Evolutionary conservation across 1,140 invertebrate genomes (phyloP), one percentile per base, ranked within the genome.

Genomic region (Euura lappo): DNA sequence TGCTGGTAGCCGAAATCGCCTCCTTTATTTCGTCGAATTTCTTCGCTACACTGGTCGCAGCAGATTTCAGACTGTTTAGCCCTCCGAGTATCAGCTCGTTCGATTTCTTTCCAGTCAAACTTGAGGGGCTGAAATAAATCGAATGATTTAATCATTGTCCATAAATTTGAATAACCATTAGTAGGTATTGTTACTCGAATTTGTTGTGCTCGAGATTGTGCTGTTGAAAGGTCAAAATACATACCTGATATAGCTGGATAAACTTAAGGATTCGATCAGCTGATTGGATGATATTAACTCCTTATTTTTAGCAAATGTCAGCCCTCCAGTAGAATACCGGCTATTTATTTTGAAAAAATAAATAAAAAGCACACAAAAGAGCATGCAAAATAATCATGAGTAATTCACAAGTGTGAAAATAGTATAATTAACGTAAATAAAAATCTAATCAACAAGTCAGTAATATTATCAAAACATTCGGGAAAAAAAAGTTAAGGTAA

Each of bases 1-100:
- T 96, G n/a, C 92, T 93, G 71, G 93, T 95, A 0, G 93, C 93
- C 4, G 94, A 95, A 75, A 98, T 96, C 8, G 95, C 95, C 83
- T 96, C 96, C 84, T 97, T 97, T 80, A 98, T 93, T 86, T 97
- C 96, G 80, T 96, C 96, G 73, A 97, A 93, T 83, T 97, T 98
- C 78, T 95, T 96, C 10, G 92, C 94, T 71, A 97, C 91, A 60
- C 93, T 93, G 28, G 91, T 96, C 2, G 96, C 95, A 0, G 95
- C 96, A 45, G 93, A 94, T 84, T 96, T 96, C 13, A 96, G 89
- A 80, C 94, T 95, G 81, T 93, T 96, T 28, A 96, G 88, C 46
- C 94, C 94, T 42, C 94, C 95, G 83, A 96, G 93, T 51, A 97
- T 91, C 51, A 96, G 87, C 86, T 97, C 95, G 82, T 95, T 95